Percentiles rank a stretch among this genome's conserved stretches.
Evolutionary conservation across 2,888 invertebrate species (phyloP).

Genomic region (Hypselothyrea guttata): DNA sequence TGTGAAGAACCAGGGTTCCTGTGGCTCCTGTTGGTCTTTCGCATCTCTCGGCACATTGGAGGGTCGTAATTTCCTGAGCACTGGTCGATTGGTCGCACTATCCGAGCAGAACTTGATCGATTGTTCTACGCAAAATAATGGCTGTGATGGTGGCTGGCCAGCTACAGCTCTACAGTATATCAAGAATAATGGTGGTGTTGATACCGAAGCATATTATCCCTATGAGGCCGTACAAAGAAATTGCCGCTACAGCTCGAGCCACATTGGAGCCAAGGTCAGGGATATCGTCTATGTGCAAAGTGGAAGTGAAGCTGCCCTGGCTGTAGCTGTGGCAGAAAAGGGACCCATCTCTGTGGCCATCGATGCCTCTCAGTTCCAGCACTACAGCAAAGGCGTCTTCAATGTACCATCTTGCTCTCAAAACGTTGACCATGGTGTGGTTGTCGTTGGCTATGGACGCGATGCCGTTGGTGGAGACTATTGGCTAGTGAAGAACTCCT

Average conservation of each 20-base stretch:
- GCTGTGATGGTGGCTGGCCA: too few relatives aligned
- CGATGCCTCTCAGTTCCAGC: constrained; percentile 94
- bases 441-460: constrained; percentile 15
- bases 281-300: constrained; percentile 93
- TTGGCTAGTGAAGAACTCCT: constrained; percentile 19
- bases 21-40: constrained; percentile 6
- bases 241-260: constrained; percentile 86
- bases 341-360: constrained; percentile 96
- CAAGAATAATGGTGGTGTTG: constrained; percentile 13
- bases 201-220: constrained; percentile 18
- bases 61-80: not conserved
- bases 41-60: constrained; percentile 1
- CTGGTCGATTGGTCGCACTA: not conserved
- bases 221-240: constrained; percentile 9
- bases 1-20: not conserved
- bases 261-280: constrained; percentile 86
- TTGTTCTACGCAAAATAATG: not conserved
- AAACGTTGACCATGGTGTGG: not conserved
- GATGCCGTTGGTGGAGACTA: constrained; percentile 10
- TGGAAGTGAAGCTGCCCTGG: constrained; percentile 83
- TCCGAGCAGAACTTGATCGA: constrained; percentile 10
- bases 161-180: constrained; percentile 5
- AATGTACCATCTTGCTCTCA: constrained; percentile 2
- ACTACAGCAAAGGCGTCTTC: constrained; percentile 87
- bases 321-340: constrained; percentile 90